Conservation (phyloP, 2,113 vertebrate genomes). For the Ciconia boyciana region DNA sequence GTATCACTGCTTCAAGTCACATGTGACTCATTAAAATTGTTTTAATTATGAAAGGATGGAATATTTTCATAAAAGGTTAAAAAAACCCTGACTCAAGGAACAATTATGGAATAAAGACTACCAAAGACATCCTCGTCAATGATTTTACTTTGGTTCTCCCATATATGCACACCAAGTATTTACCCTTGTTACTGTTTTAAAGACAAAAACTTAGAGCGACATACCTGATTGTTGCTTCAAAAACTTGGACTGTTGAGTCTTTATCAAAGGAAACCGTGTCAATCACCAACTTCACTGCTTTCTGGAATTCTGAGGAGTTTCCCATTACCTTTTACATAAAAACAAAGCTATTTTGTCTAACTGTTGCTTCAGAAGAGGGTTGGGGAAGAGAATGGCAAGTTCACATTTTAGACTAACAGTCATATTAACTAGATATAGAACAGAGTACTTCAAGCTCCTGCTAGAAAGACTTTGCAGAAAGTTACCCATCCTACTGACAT, state of each 20-base stretch:
- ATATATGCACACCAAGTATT: background rate
- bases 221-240: conserved; percentile 97
- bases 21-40: rapidly evolving
- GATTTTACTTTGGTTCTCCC: background rate
- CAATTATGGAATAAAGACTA: background rate
- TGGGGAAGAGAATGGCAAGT: background rate
- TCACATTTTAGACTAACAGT: background rate
- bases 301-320: conserved; percentile 94
- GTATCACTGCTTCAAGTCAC: background rate
- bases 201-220: background rate
- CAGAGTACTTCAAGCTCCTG: background rate
- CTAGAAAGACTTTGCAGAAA: background rate
- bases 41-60: background rate
- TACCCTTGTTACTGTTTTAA: background rate
- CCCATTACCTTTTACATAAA: conserved; percentile 87
- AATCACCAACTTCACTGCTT: conserved; percentile 94
- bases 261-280: conserved; percentile 96
- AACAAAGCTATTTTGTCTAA: background rate
- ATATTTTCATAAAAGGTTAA: background rate
- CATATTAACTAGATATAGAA: background rate
- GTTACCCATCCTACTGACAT: background rate
- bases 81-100: background rate
- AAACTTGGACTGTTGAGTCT: conserved; percentile 97
- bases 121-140: background rate
- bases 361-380: background rate